A percentile compares a stretch with the other conserved stretches of the same genome.
phyloP scores from a whole-genome alignment of 2,888 invertebrate species.

The Epicampocera succincta region DNA sequence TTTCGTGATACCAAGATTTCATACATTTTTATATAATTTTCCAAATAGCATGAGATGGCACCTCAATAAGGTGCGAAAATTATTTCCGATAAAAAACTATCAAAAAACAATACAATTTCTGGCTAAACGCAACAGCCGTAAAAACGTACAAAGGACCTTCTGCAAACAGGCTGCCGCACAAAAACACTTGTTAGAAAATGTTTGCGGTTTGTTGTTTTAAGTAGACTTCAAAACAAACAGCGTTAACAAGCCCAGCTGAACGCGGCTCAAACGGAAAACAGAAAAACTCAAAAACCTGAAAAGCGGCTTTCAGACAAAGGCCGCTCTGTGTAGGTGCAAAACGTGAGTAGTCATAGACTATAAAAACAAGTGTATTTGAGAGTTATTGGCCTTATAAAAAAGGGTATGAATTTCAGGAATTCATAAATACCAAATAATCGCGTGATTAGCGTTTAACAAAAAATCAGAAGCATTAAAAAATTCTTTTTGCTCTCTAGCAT shows the following conservation, averaged over 20 bases:
- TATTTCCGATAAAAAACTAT: slow-evolving; percentile 17
- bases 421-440: slow-evolving; percentile 67
- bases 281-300: slow-evolving; percentile 3
- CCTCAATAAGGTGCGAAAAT: slow-evolving; percentile 64
- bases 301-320: slow-evolving; percentile 59
- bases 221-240: slow-evolving; percentile 56
- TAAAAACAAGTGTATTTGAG: slow-evolving; percentile 50
- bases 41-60: slow-evolving; percentile 60
- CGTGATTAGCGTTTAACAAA: slow-evolving; percentile 69
- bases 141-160: slow-evolving; percentile 12
- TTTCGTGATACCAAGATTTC: slow-evolving; percentile 15
- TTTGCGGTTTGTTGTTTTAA: slow-evolving; percentile 63
- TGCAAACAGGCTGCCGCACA: slow-evolving; percentile 25
- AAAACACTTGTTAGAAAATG: slow-evolving; percentile 66
- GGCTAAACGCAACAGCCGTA: slow-evolving; percentile 5
- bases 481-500: slow-evolving; percentile 14
- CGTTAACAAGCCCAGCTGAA: slow-evolving; percentile 57
- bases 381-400: slow-evolving; percentile 18
- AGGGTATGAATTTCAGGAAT: slow-evolving; percentile 67
- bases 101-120: slow-evolving; percentile 53
- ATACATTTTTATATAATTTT: slow-evolving; percentile 13
- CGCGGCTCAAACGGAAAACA: slow-evolving; percentile 1
- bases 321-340: slow-evolving; percentile 58
- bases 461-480: slow-evolving; percentile 14
- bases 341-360: slow-evolving; percentile 7